Evolutionary conservation across 2,113 vertebrate genomes (phyloP).

Genomic region (Actenoides lindsayi): DNA sequence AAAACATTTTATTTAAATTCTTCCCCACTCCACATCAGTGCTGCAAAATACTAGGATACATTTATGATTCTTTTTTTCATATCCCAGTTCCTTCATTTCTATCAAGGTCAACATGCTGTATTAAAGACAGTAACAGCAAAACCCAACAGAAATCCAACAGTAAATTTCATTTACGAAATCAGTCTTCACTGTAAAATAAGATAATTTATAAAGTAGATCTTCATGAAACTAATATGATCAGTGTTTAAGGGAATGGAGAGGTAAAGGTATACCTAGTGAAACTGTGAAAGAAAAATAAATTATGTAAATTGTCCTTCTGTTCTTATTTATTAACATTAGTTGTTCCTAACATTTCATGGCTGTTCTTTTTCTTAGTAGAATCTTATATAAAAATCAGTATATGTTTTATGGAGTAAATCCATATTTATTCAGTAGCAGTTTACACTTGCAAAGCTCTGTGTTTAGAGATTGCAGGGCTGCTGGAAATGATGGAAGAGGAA

Average conservation of each 20-base stretch:
- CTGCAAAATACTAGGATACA: not conserved
- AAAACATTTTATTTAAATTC: not conserved
- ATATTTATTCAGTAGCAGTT: not conserved
- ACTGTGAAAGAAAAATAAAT: not conserved
- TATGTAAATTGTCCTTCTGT: not conserved
- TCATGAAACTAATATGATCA: not conserved
- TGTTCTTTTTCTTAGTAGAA: not conserved
- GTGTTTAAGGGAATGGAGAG: not conserved
- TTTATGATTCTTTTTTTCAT: not conserved
- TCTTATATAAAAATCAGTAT: rapidly evolving
- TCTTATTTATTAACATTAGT: not conserved
- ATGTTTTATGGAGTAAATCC: not conserved
- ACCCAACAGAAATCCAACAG: not conserved
- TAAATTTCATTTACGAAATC: not conserved
- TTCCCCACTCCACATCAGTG: not conserved
- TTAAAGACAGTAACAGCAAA: not conserved
- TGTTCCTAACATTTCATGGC: not conserved
- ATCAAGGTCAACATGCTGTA: not conserved
- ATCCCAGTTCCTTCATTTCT: not conserved
- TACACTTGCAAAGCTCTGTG: not conserved
- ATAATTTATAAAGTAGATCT: not conserved
- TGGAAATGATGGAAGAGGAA: not conserved
- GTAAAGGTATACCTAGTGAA: not conserved
- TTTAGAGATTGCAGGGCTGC: not conserved
- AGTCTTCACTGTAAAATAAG: not conserved